Conservation (phyloP, 2,888 invertebrate species). For the Dicyrtoma fusca region DNA sequence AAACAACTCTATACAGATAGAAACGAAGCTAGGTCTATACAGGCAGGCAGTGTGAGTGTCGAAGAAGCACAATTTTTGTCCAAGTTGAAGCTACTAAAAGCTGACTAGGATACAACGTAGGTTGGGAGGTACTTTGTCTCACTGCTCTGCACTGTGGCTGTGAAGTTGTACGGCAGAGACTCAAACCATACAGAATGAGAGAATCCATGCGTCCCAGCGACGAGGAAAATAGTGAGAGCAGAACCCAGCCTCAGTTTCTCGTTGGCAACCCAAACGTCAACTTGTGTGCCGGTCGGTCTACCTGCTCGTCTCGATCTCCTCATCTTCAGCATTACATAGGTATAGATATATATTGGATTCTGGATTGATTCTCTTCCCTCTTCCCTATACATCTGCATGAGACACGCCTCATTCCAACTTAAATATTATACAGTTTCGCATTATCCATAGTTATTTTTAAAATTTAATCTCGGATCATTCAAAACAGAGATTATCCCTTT, state of each 20-base stretch:
- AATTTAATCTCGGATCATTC: too few relatives aligned
- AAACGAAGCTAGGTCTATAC: too few relatives aligned
- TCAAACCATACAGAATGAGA: conserved; percentile 12
- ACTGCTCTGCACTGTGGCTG: background rate
- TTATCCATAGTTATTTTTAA: too few relatives aligned
- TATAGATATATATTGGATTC: background rate
- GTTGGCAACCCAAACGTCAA: conserved; percentile 48
- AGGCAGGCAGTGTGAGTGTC: too few relatives aligned
- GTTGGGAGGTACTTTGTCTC: too few relatives aligned
- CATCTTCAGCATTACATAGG: background rate
- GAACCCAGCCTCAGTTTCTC: conserved; percentile 46
- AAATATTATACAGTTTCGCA: too few relatives aligned
- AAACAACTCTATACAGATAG: too few relatives aligned
- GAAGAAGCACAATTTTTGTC: too few relatives aligned
- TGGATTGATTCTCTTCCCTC: background rate
- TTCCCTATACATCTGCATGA: background rate
- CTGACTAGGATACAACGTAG: too few relatives aligned
- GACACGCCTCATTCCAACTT: background rate
- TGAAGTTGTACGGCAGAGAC: background rate
- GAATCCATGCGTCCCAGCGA: conserved; percentile 41
- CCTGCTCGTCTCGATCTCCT: background rate
- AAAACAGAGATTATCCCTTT: too few relatives aligned
- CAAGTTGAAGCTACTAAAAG: too few relatives aligned
- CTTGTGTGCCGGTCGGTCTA: conserved; percentile 34
- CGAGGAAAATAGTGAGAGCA: conserved; percentile 35